Conservation (phyloP, 2,113 vertebrate genomes). For the Phaethornis superciliosus region DNA sequence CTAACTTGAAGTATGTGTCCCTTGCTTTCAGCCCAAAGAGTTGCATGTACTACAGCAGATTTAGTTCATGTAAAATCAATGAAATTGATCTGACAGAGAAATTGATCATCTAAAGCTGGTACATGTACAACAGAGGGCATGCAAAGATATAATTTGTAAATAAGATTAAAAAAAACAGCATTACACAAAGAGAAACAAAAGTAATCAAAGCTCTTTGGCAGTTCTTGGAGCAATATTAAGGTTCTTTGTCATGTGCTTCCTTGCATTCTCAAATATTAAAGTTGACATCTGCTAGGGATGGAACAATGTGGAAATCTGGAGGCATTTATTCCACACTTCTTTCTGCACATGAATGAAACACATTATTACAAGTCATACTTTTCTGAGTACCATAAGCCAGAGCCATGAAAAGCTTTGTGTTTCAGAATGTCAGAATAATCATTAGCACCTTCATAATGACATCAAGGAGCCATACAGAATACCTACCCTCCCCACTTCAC, state of each 20-base stretch:
- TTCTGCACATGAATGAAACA: not conserved
- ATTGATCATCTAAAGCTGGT: not conserved
- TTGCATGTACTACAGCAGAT: not conserved
- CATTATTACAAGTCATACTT: not conserved
- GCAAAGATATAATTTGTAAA: not conserved
- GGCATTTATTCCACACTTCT: not conserved
- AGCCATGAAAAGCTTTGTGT: not conserved
- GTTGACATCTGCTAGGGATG: not conserved
- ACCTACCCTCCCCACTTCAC: not conserved
- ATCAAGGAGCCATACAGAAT: not conserved
- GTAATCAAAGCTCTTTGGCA: not conserved
- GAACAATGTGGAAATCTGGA: not conserved
- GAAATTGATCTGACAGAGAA: not conserved
- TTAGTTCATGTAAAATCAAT: not conserved
- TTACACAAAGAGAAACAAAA: not conserved
- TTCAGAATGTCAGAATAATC: not conserved
- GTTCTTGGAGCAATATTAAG: not conserved
- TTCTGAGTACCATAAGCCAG: not conserved
- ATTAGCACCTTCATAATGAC: not conserved
- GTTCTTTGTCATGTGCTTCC: not conserved
- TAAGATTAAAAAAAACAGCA: not conserved
- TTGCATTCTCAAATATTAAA: not conserved
- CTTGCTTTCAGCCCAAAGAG: not conserved
- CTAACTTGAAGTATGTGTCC: not conserved
- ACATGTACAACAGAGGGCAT: not conserved